A percentile compares a stretch with the other conserved stretches of the same genome.
These are phyloP conservation scores for Desmodus rotundus DNA, from an alignment of 2,113 vertebrate species.

Conservation along the genomic window DNA sequence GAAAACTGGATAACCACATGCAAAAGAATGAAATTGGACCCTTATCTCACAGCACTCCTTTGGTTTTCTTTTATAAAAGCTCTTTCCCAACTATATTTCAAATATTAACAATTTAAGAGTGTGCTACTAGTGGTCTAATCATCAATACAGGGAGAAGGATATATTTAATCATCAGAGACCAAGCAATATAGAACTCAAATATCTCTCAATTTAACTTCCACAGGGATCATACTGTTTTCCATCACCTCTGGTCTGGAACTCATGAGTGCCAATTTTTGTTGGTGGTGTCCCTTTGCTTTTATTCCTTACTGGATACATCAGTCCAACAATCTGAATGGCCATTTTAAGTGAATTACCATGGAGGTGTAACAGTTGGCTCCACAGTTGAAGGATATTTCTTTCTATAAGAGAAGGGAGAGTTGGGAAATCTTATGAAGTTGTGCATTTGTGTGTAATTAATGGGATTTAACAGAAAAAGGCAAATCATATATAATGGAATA, in stretches of 20 bases:
- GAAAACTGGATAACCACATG: neutral
- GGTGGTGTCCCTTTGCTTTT: neutral
- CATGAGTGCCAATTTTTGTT: neutral
- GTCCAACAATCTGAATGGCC: neutral
- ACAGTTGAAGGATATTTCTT: neutral
- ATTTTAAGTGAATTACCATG: neutral
- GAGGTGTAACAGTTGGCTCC: neutral
- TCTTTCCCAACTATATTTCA: neutral
- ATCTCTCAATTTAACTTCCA: neutral
- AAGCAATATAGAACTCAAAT: neutral
- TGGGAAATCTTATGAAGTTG: neutral
- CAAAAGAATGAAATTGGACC: neutral
- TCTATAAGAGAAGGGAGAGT: neutral
- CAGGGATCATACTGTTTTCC: neutral
- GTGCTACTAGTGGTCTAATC: neutral
- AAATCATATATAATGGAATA: neutral
- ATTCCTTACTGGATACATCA: neutral
- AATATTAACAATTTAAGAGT: neutral
- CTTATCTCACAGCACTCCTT: neutral
- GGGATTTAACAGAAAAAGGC: neutral
- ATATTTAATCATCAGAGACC: neutral
- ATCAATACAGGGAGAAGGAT: neutral
- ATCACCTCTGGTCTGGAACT: neutral
- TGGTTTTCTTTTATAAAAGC: neutral
- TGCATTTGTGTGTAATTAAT: neutral